These are phyloP conservation scores for Tigriopus japonicus DNA, from an alignment of 1,140 invertebrate species.

Conservation along the genomic window DNA sequence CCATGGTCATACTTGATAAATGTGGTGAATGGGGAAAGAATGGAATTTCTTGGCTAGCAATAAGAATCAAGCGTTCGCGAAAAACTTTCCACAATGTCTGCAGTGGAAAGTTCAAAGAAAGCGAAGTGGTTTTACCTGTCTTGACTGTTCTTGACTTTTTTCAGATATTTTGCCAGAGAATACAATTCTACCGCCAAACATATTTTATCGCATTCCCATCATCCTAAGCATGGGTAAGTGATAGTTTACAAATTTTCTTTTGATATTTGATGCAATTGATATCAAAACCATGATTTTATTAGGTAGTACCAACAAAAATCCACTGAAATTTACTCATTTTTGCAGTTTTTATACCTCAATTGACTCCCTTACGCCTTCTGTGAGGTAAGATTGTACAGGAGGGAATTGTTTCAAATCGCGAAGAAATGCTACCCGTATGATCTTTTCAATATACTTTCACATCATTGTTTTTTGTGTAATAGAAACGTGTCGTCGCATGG, in stretches of 20 bases:
- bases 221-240: conserved; percentile 59
- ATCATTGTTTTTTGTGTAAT: neutral
- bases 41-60: too few relatives aligned
- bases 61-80: too few relatives aligned
- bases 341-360: conserved; percentile 14
- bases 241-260: conserved; percentile 41
- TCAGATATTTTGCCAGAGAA: conserved; percentile 51
- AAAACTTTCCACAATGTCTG: too few relatives aligned
- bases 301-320: neutral
- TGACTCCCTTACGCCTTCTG: conserved; percentile 1
- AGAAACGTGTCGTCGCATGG: neutral
- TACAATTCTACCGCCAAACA: conserved; percentile 56
- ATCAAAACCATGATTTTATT: neutral
- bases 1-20: too few relatives aligned
- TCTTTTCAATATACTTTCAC: too few relatives aligned
- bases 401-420: too few relatives aligned
- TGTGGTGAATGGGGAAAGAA: too few relatives aligned
- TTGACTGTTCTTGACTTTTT: conserved; percentile 15
- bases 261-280: neutral
- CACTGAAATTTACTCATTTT: conserved; percentile 7
- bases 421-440: too few relatives aligned
- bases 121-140: neutral
- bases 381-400: conserved; percentile 7
- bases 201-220: conserved; percentile 65
- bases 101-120: too few relatives aligned